Percentiles rank a stretch among this genome's conserved stretches.
phyloP scores from a whole-genome alignment of 2,797 vertebrate genomes.

The Lates japonicus region DNA sequence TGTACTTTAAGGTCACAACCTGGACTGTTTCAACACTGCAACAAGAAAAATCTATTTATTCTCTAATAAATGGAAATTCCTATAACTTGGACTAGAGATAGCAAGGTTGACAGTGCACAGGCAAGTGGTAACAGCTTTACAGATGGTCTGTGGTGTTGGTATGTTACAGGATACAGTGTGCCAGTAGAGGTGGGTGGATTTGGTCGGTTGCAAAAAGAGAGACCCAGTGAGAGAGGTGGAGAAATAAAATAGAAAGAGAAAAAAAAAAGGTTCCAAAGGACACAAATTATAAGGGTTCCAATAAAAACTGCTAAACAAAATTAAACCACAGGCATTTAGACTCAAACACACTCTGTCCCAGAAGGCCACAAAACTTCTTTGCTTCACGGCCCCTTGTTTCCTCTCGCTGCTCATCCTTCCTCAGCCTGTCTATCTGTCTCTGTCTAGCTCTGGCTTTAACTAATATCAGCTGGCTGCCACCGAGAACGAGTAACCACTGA shows the following conservation, averaged over 20 bases:
- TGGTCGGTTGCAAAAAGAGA: constrained; percentile 32
- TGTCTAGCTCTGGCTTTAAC: constrained; percentile 65
- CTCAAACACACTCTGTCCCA: constrained; percentile 16
- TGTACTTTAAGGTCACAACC: neutral
- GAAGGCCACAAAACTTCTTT: constrained; percentile 35
- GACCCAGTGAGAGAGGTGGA: neutral
- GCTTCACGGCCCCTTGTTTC: constrained; percentile 54
- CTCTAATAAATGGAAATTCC: constrained; percentile 5
- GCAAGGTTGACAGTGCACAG: constrained; percentile 38
- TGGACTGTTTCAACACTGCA: neutral
- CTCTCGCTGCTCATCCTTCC: constrained; percentile 45
- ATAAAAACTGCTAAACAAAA: constrained; percentile 42
- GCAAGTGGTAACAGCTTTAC: constrained; percentile 55
- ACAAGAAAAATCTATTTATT: neutral
- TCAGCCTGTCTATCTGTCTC: constrained; percentile 58
- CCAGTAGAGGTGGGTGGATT: constrained; percentile 70
- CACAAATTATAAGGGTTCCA: constrained; percentile 45
- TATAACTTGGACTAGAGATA: constrained; percentile 19
- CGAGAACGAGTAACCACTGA: constrained; percentile 59
- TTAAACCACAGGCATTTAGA: constrained; percentile 26
- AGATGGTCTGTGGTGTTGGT: no score
- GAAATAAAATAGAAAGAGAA: constrained; percentile 9
- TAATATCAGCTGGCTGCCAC: constrained; percentile 65
- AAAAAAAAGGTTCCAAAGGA: constrained; percentile 21
- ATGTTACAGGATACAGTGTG: constrained; percentile 57